Percentiles rank a stretch among this genome's conserved stretches.
Conservation (phyloP, 2,797 vertebrate species). For the Galaxias olidus region DNA sequence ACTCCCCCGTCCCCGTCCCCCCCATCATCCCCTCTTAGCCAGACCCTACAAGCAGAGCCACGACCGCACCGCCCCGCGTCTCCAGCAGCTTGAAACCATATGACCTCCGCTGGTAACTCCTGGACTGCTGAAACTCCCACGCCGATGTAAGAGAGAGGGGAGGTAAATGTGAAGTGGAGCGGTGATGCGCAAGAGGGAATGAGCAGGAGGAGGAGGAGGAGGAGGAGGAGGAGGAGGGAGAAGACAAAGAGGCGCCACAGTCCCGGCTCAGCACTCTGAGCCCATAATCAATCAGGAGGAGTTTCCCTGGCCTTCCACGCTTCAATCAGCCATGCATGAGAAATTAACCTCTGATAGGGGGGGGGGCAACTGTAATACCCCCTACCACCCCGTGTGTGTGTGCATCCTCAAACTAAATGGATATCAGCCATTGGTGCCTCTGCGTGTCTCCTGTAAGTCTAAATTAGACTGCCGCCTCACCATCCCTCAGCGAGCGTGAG, state of each 20-base stretch:
- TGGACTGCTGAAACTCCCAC: too few relatives aligned
- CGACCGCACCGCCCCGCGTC: background rate
- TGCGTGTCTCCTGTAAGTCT: conserved; percentile 23
- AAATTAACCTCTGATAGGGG: conserved; percentile 54
- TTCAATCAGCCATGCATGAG: conserved; percentile 52
- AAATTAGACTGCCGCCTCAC: conserved; percentile 22
- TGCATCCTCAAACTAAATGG: too few relatives aligned
- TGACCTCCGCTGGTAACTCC: background rate
- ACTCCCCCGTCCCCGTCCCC: background rate
- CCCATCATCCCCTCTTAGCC: background rate
- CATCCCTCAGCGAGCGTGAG: conserved; percentile 23
- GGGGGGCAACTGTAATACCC: conserved; percentile 26
- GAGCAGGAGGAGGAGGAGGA: too few relatives aligned
- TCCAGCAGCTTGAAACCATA: background rate
- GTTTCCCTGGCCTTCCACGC: conserved; percentile 46
- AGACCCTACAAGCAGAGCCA: background rate
- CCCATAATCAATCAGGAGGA: conserved; percentile 50
- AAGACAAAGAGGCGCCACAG: conserved; percentile 43
- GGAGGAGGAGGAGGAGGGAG: conserved; percentile 19
- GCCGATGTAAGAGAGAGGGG: too few relatives aligned
- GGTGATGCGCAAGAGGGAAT: too few relatives aligned
- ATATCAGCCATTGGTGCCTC: conserved; percentile 14
- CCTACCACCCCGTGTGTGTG: too few relatives aligned
- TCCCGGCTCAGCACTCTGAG: conserved; percentile 34
- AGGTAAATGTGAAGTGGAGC: too few relatives aligned